phyloP scores from a whole-genome alignment of 2,797 vertebrate species.

The Acrossocheilus fasciatus region DNA sequence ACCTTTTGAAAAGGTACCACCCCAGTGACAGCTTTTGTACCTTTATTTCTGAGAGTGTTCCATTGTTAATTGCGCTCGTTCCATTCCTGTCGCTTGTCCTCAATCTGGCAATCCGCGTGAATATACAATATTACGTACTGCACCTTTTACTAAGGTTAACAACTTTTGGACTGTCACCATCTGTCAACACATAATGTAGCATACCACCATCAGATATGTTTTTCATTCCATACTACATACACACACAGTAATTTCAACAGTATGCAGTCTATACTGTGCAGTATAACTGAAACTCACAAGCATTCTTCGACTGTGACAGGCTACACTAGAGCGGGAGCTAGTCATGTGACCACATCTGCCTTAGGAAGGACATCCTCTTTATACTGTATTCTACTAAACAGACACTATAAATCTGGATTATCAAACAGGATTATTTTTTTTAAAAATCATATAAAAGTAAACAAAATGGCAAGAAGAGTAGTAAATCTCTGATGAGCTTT shows the following conservation, averaged over 20 bases:
- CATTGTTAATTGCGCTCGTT: too few species aligned
- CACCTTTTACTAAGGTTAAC: too few species aligned
- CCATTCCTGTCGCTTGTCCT: background rate
- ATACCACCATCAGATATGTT: background rate
- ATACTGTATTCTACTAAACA: slow-evolving; percentile 8
- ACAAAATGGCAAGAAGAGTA: background rate
- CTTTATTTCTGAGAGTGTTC: too few species aligned
- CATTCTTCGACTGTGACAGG: background rate
- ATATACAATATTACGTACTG: background rate
- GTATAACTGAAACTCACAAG: background rate
- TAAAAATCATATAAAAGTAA: background rate
- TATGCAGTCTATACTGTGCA: background rate
- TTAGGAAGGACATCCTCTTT: background rate
- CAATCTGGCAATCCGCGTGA: background rate
- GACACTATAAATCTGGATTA: slow-evolving; percentile 6
- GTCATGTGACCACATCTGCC: slow-evolving; percentile 25
- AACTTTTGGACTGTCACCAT: background rate
- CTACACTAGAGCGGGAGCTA: background rate
- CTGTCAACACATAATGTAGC: background rate
- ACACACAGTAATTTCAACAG: background rate
- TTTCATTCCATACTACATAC: background rate
- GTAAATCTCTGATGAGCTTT: background rate
- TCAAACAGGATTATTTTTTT: slow-evolving; percentile 33
- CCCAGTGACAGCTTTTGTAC: too few species aligned
- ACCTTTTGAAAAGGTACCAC: too few species aligned